Conservation (phyloP, 2,113 vertebrate genomes). For the Anoura caudifer region DNA sequence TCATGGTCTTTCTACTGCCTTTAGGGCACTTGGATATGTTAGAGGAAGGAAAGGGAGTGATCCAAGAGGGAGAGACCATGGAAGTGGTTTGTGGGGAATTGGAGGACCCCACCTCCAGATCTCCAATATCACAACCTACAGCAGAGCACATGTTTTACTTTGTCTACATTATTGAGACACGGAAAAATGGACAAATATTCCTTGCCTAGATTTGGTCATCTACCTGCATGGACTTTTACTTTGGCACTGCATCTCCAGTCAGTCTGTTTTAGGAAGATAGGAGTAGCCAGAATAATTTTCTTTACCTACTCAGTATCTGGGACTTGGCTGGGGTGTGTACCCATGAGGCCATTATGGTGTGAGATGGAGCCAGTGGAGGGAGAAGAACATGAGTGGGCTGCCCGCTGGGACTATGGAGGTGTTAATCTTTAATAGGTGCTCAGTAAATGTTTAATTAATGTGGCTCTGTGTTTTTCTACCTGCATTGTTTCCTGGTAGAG, state of each 20-base stretch:
- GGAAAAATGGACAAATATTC: neutral
- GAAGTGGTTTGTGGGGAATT: neutral
- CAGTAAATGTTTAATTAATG: neutral
- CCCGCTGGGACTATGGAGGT: neutral
- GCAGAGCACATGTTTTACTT: neutral
- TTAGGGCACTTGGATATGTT: neutral
- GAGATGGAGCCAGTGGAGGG: neutral
- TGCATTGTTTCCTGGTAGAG: neutral
- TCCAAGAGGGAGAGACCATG: neutral
- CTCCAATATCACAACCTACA: neutral
- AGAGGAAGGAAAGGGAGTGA: neutral
- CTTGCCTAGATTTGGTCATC: neutral
- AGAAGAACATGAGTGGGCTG: neutral
- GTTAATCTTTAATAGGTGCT: neutral
- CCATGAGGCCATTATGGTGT: neutral
- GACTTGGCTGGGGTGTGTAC: neutral
- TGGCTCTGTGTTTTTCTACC: neutral
- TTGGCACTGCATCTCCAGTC: neutral
- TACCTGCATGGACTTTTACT: neutral
- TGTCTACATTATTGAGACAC: too few species aligned
- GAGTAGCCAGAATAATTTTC: neutral
- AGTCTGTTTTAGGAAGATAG: neutral
- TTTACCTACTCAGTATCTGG: neutral
- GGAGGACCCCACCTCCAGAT: neutral
- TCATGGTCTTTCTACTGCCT: neutral